phyloP scores from a whole-genome alignment of 2,888 invertebrate genomes.

The Diarsia brunnea region DNA sequence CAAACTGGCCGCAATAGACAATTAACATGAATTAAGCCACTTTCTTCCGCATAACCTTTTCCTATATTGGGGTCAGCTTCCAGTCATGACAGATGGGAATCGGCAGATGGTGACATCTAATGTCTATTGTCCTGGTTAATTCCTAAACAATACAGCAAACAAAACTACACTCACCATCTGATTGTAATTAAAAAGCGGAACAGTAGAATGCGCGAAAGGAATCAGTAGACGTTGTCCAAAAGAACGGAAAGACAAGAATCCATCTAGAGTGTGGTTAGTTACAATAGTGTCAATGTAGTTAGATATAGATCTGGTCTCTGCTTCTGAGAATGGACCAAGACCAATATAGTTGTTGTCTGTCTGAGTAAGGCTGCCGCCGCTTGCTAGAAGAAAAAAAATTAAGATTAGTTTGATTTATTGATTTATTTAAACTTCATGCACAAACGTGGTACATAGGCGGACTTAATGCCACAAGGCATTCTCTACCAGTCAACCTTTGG shows the following conservation, averaged over 20 bases:
- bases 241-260: slow-evolving; percentile 92
- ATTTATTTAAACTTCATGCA: too few species aligned
- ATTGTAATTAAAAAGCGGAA: slow-evolving; percentile 85
- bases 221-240: slow-evolving; percentile 92
- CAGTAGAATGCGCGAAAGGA: slow-evolving; percentile 90
- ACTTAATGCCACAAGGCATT: too few species aligned
- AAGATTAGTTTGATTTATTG: too few species aligned
- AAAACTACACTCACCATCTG: slow-evolving; percentile 86
- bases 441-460: too few species aligned
- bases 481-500: too few species aligned
- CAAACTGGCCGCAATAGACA: too few species aligned
- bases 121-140: too few species aligned
- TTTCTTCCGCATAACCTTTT: not conserved
- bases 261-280: slow-evolving; percentile 76
- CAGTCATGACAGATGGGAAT: too few species aligned
- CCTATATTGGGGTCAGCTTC: not conserved
- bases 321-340: slow-evolving; percentile 90
- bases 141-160: too few species aligned
- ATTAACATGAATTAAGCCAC: not conserved
- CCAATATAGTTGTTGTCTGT: slow-evolving; percentile 88
- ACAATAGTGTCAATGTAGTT: slow-evolving; percentile 84
- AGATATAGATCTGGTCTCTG: slow-evolving; percentile 87
- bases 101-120: too few species aligned
- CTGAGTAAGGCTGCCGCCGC: slow-evolving; percentile 85
- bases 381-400: slow-evolving; percentile 72